These are phyloP conservation scores for Heliconius nattereri DNA, from an alignment of 1,140 invertebrate genomes.

Conservation along the genomic window DNA sequence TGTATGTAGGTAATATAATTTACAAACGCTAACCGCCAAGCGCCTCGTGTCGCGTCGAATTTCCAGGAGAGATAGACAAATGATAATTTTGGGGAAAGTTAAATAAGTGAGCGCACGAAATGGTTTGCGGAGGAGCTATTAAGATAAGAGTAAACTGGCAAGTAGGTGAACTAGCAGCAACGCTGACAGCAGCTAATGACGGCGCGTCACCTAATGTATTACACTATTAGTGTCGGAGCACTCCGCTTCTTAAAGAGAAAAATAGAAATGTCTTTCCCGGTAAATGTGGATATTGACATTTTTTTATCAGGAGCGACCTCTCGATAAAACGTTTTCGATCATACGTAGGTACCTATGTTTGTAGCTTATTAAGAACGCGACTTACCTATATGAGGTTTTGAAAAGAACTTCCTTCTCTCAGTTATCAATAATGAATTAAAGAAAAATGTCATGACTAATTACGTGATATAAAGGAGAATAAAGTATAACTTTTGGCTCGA, in stretches of 20 bases:
- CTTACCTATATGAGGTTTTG: too few species aligned
- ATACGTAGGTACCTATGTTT: too few species aligned
- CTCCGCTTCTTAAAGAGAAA: background rate
- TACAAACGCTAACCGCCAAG: background rate
- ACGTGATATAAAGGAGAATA: too few species aligned
- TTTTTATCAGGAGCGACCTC: background rate
- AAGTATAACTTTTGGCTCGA: too few species aligned
- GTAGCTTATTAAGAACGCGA: too few species aligned
- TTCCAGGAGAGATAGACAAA: background rate
- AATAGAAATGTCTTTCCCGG: background rate
- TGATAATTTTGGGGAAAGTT: background rate
- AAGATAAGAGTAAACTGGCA: slow-evolving; percentile 11
- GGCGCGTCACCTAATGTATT: slow-evolving; percentile 21
- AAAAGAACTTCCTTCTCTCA: too few species aligned
- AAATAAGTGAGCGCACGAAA: background rate
- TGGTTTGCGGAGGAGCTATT: slow-evolving; percentile 17
- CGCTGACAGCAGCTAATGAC: slow-evolving; percentile 16
- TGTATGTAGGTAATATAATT: background rate
- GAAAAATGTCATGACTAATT: too few species aligned
- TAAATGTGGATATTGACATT: background rate
- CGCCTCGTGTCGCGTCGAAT: background rate
- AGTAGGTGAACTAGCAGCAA: background rate
- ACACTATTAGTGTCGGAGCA: slow-evolving; percentile 16
- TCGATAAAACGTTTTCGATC: background rate
- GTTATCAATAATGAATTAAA: too few species aligned